phyloP scores from a whole-genome alignment of 2,797 vertebrate species.

The Octomys mimax region DNA sequence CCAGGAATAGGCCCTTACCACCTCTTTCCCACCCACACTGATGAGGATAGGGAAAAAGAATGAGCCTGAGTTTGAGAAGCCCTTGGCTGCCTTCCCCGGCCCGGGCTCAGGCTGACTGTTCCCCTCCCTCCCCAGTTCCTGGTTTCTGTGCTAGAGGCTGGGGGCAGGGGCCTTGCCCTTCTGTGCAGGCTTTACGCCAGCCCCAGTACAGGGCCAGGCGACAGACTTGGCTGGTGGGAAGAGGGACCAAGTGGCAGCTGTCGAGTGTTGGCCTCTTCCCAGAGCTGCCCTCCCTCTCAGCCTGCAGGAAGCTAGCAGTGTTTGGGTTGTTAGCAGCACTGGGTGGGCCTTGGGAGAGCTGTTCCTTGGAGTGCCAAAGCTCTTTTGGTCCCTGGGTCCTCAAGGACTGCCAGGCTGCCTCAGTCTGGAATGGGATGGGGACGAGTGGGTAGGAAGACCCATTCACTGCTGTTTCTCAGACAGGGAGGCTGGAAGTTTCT shows the following conservation, averaged over 20 bases:
- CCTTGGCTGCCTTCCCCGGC: background rate
- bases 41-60: background rate
- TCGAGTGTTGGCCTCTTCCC: background rate
- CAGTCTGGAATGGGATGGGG: background rate
- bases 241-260: background rate
- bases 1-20: conserved; percentile 25
- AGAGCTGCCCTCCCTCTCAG: too few species aligned
- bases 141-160: background rate
- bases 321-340: background rate
- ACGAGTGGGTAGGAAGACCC: background rate
- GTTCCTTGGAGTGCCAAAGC: background rate
- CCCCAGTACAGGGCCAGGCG: background rate
- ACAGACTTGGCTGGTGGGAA: background rate
- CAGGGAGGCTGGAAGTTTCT: background rate
- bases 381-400: background rate
- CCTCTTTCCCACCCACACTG: conserved; percentile 40
- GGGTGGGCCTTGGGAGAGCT: background rate
- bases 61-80: conserved; percentile 8
- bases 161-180: background rate
- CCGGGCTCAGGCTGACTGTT: background rate
- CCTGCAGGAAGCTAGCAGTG: background rate
- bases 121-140: background rate
- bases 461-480: background rate
- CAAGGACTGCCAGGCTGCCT: background rate
- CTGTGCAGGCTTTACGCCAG: background rate